Percentiles rank a stretch among this genome's conserved stretches.
Evolutionary conservation across 92 coral and sea anemone genomes (phyloP).

Genomic region (Hydrozoanthus gracilis): DNA sequence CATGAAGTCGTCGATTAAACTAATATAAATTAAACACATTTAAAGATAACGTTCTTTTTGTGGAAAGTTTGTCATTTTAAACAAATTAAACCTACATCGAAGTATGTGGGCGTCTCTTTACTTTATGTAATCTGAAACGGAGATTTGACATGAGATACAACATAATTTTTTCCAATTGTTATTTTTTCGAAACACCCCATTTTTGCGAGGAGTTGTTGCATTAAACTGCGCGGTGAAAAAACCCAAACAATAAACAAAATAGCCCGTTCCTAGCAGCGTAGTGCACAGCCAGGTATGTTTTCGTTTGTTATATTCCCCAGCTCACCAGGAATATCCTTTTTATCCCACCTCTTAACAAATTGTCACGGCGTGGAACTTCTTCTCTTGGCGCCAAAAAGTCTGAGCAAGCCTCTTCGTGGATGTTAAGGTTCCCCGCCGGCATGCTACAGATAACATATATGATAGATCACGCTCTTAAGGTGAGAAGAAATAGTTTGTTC

Average conservation of each 20-base stretch:
- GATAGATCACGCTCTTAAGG: too few species aligned
- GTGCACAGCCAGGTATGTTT: neutral
- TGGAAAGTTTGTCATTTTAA: neutral
- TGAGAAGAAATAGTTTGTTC: too few species aligned
- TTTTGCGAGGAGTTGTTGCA: neutral
- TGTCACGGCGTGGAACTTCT: constrained; percentile 20
- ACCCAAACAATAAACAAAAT: neutral
- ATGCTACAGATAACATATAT: too few species aligned
- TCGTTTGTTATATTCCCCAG: neutral
- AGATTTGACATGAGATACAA: neutral
- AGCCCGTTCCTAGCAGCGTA: neutral
- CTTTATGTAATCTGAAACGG: neutral
- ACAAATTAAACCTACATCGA: neutral
- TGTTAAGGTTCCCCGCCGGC: too few species aligned
- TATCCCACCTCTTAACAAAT: neutral
- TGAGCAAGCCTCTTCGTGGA: neutral
- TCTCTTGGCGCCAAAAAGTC: neutral
- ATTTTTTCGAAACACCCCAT: neutral
- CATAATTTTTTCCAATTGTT: neutral
- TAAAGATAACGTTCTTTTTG: constrained; percentile 8
- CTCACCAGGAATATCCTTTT: neutral
- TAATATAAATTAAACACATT: neutral
- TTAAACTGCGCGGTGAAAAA: neutral
- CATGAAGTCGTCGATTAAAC: neutral
- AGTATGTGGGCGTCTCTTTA: too few species aligned